A percentile compares a stretch with the other conserved stretches of the same genome.
phyloP scores from a whole-genome alignment of 1,140 invertebrate species.

The Drosophila kurseongensis region DNA sequence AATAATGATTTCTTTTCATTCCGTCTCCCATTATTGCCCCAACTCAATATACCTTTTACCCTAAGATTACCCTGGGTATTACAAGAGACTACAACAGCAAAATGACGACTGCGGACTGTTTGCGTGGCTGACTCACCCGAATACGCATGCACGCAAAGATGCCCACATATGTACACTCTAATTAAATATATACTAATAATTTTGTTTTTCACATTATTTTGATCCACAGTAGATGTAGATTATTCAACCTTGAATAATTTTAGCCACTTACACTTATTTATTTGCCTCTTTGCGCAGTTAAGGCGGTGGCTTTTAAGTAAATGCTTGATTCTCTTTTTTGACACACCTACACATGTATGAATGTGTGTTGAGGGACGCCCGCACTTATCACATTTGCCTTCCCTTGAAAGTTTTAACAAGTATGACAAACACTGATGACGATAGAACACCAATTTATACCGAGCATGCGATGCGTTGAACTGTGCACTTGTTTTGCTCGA shows the following conservation, averaged over 20 bases:
- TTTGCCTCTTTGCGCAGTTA: slow-evolving; percentile 44
- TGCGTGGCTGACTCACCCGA: slow-evolving; percentile 35
- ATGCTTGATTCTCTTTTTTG: background rate
- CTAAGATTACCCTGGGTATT: background rate
- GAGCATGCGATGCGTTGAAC: background rate
- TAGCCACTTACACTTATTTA: slow-evolving; percentile 40
- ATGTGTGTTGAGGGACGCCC: slow-evolving; percentile 1
- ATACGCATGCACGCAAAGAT: slow-evolving; percentile 2
- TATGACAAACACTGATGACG: slow-evolving; percentile 6
- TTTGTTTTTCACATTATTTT: background rate
- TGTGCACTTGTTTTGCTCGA: background rate
- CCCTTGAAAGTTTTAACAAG: slow-evolving; percentile 1
- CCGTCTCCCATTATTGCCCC: too few species aligned
- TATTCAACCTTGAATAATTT: background rate
- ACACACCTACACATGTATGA: slow-evolving; percentile 3
- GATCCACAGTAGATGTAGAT: background rate
- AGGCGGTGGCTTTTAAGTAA: slow-evolving; percentile 18
- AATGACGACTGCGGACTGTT: slow-evolving; percentile 13
- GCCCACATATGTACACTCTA: slow-evolving; percentile 7
- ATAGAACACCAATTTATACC: background rate
- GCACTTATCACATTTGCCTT: slow-evolving; percentile 6
- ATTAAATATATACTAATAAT: background rate
- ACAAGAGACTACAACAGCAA: slow-evolving; percentile 1
- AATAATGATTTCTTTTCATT: too few species aligned
- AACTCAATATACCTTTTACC: background rate